phyloP scores from a whole-genome alignment of 2,113 vertebrate genomes.

The Pantherophis guttatus region DNA sequence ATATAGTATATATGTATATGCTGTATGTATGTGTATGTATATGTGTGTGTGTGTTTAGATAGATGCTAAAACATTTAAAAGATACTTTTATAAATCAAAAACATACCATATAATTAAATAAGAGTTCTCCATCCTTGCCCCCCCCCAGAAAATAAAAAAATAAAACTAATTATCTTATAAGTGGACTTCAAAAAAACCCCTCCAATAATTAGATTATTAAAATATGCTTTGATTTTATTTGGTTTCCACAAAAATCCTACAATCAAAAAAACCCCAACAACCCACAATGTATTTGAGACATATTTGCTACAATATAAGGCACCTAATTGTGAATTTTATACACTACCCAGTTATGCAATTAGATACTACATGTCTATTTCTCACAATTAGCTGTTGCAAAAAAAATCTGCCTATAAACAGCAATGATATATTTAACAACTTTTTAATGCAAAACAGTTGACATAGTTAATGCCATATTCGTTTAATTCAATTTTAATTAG shows the following conservation, averaged over 20 bases:
- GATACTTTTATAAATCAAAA: slow-evolving; percentile 27
- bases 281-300: slow-evolving; percentile 70
- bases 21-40: too few species aligned
- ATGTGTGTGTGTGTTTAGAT: too few species aligned
- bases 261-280: slow-evolving; percentile 28
- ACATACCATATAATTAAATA: slow-evolving; percentile 19
- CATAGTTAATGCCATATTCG: slow-evolving; percentile 70
- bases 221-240: slow-evolving; percentile 69
- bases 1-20: too few species aligned
- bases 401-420: slow-evolving; percentile 59
- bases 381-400: slow-evolving; percentile 72
- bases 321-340: slow-evolving; percentile 73
- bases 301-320: slow-evolving; percentile 74
- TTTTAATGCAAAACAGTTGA: slow-evolving; percentile 72
- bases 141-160: slow-evolving; percentile 58
- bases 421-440: slow-evolving; percentile 74
- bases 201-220: slow-evolving; percentile 76
- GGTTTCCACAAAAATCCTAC: slow-evolving; percentile 67
- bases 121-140: slow-evolving; percentile 33
- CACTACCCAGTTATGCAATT: slow-evolving; percentile 70
- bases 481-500: slow-evolving; percentile 77
- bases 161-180: slow-evolving; percentile 62
- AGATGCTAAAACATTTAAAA: neutral
- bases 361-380: slow-evolving; percentile 71
- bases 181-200: slow-evolving; percentile 70